These are phyloP conservation scores for Maylandia zebra DNA, from an alignment of 2,113 vertebrate genomes.

Conservation along the genomic window DNA sequence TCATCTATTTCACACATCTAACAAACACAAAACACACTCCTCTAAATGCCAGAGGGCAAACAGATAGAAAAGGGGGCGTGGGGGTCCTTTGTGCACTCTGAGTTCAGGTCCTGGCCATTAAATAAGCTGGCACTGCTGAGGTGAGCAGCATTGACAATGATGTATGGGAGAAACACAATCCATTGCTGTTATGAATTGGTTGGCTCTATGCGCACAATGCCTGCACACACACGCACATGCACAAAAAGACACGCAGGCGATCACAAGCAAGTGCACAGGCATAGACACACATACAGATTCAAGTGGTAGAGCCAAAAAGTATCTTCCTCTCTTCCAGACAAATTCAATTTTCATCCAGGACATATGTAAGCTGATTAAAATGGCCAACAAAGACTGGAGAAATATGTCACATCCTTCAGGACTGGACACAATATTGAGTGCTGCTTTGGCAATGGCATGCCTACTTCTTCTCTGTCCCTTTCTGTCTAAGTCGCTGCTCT, in stretches of 20 bases:
- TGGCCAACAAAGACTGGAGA: constrained; percentile 53
- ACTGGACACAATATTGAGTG: constrained; percentile 52
- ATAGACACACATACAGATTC: neutral
- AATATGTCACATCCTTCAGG: constrained; percentile 63
- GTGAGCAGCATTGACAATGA: constrained; percentile 68
- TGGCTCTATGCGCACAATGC: constrained; percentile 36
- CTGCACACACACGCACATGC: neutral
- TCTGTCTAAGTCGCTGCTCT: neutral
- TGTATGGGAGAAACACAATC: constrained; percentile 59
- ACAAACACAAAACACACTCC: neutral
- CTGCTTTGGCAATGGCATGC: constrained; percentile 31
- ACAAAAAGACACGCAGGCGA: constrained; percentile 5
- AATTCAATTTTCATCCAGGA: constrained; percentile 54
- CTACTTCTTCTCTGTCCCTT: neutral
- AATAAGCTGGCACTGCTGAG: constrained; percentile 63
- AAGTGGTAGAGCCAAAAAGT: constrained; percentile 41
- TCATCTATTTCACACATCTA: neutral
- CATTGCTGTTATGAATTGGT: constrained; percentile 50
- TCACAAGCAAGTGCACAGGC: neutral
- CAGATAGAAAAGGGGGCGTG: constrained; percentile 13
- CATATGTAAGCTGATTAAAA: constrained; percentile 60
- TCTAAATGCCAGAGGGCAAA: constrained; percentile 48
- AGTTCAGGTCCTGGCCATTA: constrained; percentile 63
- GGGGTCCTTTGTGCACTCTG: constrained; percentile 39
- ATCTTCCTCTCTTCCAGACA: constrained; percentile 51